Base-by-base conservation (phyloP, 2,888 invertebrate genomes). In the Rhynchonema sp. region DNA sequence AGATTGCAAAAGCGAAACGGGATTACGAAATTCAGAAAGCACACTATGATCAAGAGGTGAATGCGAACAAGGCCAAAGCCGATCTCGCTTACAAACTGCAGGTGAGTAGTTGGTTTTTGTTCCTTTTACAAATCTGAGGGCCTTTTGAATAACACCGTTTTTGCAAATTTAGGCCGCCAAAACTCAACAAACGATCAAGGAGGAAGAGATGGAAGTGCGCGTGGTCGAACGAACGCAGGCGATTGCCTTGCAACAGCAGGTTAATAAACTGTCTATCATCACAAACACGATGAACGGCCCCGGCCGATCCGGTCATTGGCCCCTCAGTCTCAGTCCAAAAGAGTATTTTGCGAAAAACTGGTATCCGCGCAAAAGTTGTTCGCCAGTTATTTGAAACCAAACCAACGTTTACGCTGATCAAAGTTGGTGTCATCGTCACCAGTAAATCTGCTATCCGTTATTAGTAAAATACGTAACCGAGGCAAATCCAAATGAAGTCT, bases 1-100 rank as follows among this genome's bases (percentile, higher is more conserved):
- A 94, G 75, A 92, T 96, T 62, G 91, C 94, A 1, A 91, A 94
- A 75, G 88, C 94, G 0, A 87, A 90, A 73, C 80, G 94, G 64
- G 92, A 96, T 76, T 96, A 91, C 74, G 91, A 94, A 76, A 77
- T 94, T 64, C 92, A 96, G 74, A 92, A 96, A 74, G 92, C 94
- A 9, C 86, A 87, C 1, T 96, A 94, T 73, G 94, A 96, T 73
- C 85, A 87, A 65, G 94, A 94, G 80, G 91, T 96, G 52, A 88
- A 91, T 75, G 90, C 90, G 13, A 86, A 86, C 80, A 85, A 85
- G 71, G 71, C 73, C 57, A 67, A 72, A 64, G 74, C 74, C 59
- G 74, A 76, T 53, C 64, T 76, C 56, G 74, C 75, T 23, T 73
- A 75, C 62, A 68, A 70, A 20, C 66, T 76, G n/a, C 75, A 75